A percentile compares a stretch with the other conserved stretches of the same genome.
phyloP scores from a whole-genome alignment of 2,888 invertebrate genomes.

The Stratiomys singularior region DNA sequence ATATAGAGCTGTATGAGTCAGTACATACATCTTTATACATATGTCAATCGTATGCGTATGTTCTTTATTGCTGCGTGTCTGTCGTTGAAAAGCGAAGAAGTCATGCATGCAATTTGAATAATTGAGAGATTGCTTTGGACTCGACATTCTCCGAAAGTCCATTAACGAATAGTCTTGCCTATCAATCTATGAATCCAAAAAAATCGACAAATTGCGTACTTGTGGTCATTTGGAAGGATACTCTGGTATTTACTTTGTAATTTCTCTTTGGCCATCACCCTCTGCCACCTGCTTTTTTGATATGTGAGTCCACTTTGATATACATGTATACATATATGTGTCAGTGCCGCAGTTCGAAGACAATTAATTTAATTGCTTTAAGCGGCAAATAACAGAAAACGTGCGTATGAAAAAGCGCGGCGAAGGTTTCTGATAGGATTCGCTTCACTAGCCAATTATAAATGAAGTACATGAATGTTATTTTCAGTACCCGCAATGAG shows the following conservation, averaged over 20 bases:
- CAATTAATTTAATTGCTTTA: conserved; percentile 49
- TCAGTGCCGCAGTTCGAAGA: conserved; percentile 40
- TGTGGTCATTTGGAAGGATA: conserved; percentile 25
- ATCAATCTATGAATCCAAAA: conserved; percentile 20
- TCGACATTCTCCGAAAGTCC: conserved; percentile 44
- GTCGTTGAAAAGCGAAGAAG: conserved; percentile 37
- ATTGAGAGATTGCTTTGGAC: conserved; percentile 44
- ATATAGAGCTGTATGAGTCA: too few species aligned
- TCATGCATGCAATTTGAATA: conserved; percentile 48
- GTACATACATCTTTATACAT: not conserved
- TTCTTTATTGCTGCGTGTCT: not conserved
- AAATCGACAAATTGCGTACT: conserved; percentile 29
- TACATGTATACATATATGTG: conserved; percentile 35
- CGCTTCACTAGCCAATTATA: conserved; percentile 1
- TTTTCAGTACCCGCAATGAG: conserved; percentile 32
- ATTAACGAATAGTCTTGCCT: conserved; percentile 38
- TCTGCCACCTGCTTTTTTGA: not conserved
- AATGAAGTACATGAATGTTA: conserved; percentile 21
- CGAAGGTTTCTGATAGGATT: conserved; percentile 37
- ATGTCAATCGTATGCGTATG: not conserved
- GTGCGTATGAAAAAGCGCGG: conserved; percentile 29
- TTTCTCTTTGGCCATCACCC: conserved; percentile 4
- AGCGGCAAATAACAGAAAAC: conserved; percentile 22
- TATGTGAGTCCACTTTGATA: not conserved
- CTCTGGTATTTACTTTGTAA: conserved; percentile 39